Evolutionary conservation across 2,888 invertebrate genomes (phyloP), one percentile per base, ranked within the genome.

Genomic region (Epinotia brunnichana): DNA sequence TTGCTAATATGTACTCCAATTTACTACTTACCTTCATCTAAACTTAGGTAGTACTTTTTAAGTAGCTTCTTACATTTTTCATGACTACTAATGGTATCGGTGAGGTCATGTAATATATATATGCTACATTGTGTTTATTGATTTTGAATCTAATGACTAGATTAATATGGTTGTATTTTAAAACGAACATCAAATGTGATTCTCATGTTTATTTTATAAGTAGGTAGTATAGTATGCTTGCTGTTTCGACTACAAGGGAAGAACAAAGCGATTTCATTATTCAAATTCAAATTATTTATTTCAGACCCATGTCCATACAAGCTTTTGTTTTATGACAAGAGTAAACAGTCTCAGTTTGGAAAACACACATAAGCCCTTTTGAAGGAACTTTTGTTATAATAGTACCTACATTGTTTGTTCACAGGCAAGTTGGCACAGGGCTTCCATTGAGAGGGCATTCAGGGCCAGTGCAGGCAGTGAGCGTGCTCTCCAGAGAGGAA

Each of bases 401-500:
- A 7, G 0, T 24, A 7, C 24, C 24, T 62, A 5, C 11, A 21
- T 73, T 70, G 69, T 10, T 53, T 48, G 39, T 61, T 56, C 61
- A 54, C 54, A 94, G 94, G 74, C 94, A 94, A 81, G 93, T 94
- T 80, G 94, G 94, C 24, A 94, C 95, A 19, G 95, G 95, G 5
- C 82, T 95, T 74, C 90, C 95, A 41, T 85, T 97, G 64, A 92
- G 96, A 74, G 97, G 97, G 0, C 97, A 98, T 83, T 94, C 94
- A 13, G 96, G 96, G 17, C 91, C 95, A 21, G 94, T 97, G 24
- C 95, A 96, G 82, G 96, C 96, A 74, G 93, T 96, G 29, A 94
- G 94, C 77, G 94, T 96, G 2, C 88, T 95, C 53, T 81, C 91
- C 0, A 87, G 91, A 71, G 94, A 94, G 79, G 94, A 95, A 70